Conservation (phyloP, 2,888 invertebrate genomes). For the Calliphora vomitoria region DNA sequence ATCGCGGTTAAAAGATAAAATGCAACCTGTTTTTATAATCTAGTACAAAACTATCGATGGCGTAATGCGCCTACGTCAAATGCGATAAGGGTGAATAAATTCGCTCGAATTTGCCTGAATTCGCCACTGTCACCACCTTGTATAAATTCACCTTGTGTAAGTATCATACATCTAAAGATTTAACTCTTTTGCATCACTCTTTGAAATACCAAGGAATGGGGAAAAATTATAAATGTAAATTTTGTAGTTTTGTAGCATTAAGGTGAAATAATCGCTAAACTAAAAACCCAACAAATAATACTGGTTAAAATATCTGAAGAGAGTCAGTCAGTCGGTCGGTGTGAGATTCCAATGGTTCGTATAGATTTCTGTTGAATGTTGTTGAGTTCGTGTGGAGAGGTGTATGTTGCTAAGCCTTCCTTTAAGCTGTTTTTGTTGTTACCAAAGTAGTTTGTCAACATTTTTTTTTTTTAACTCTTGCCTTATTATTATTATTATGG, state of each 20-base stretch:
- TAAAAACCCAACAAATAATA: slow-evolving; percentile 26
- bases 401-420: slow-evolving; percentile 59
- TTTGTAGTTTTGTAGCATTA: slow-evolving; percentile 64
- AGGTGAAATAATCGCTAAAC: slow-evolving; percentile 33
- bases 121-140: too few species aligned
- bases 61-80: too few species aligned
- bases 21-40: too few species aligned
- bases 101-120: too few species aligned
- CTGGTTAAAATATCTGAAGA: slow-evolving; percentile 10
- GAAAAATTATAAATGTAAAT: slow-evolving; percentile 26
- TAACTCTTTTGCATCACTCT: not conserved
- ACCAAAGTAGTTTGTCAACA: slow-evolving; percentile 73
- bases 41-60: too few species aligned
- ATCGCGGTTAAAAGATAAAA: too few species aligned
- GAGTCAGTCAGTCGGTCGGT: not conserved
- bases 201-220: not conserved
- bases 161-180: not conserved
- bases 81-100: too few species aligned
- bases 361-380: slow-evolving; percentile 15
- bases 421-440: slow-evolving; percentile 56
- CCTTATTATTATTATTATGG: slow-evolving; percentile 10
- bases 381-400: slow-evolving; percentile 8
- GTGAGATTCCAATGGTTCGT: not conserved
- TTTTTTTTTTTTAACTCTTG: slow-evolving; percentile 66
- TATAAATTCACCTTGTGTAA: too few species aligned